These are phyloP conservation scores for Caenorhabditis uteleia DNA, from an alignment of 2,888 invertebrate species.

Conservation along the genomic window DNA sequence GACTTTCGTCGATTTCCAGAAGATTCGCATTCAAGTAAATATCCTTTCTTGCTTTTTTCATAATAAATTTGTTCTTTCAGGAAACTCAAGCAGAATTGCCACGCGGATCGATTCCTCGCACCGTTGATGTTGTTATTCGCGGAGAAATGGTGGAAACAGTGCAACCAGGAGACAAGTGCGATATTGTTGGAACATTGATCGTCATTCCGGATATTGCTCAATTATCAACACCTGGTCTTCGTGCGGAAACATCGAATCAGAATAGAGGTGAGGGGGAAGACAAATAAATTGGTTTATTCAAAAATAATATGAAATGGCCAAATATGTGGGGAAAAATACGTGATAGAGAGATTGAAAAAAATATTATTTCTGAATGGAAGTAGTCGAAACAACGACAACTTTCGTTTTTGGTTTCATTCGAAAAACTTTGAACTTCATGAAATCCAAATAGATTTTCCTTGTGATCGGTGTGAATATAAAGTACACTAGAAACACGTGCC, in stretches of 20 bases:
- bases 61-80: constrained; percentile 36
- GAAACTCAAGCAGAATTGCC: constrained; percentile 97
- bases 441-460: no score
- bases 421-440: no score
- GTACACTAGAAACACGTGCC: no score
- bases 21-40: constrained; percentile 92
- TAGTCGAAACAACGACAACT: no score
- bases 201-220: constrained; percentile 95
- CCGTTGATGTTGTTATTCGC: constrained; percentile 88
- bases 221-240: constrained; percentile 79
- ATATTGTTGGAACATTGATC: constrained; percentile 92
- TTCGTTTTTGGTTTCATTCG: constrained; percentile 19
- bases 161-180: constrained; percentile 85
- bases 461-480: no score
- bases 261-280: constrained; percentile 16
- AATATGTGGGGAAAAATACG: no score
- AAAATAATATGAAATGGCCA: neutral
- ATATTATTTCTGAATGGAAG: no score
- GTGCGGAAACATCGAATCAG: constrained; percentile 26
- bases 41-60: constrained; percentile 9
- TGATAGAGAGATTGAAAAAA: no score
- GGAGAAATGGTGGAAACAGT: constrained; percentile 96
- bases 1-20: constrained; percentile 95
- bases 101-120: constrained; percentile 92
- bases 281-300: neutral